Evolutionary conservation across 2,888 invertebrate genomes (phyloP).

Genomic region (Octodonta nipae): DNA sequence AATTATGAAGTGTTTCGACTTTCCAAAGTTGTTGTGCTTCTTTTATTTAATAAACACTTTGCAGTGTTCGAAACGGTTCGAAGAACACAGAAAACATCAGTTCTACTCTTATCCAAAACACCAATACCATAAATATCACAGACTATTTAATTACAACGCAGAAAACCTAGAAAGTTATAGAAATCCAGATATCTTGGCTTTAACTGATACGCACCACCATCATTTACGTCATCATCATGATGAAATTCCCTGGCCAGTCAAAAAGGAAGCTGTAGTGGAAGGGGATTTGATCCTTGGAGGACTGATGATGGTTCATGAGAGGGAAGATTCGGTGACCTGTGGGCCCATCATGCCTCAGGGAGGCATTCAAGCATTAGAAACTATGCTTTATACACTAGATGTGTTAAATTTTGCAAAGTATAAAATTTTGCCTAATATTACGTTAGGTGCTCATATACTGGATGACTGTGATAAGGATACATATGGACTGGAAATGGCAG

Average conservation of each 20-base stretch:
- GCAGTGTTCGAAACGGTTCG: too few relatives aligned
- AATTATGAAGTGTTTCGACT: too few relatives aligned
- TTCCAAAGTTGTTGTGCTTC: too few relatives aligned
- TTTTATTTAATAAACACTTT: too few relatives aligned
- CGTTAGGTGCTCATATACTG: constrained; percentile 73
- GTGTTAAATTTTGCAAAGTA: constrained; percentile 52
- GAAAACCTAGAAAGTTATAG: too few relatives aligned
- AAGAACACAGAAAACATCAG: too few relatives aligned
- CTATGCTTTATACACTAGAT: constrained; percentile 84
- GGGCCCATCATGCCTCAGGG: constrained; percentile 92
- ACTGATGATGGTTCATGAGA: constrained; percentile 88
- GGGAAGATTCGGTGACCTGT: constrained; percentile 76
- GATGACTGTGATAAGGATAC: constrained; percentile 95
- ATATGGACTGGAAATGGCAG: constrained; percentile 88
- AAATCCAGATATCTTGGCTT: too few relatives aligned
- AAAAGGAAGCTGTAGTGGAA: constrained; percentile 73
- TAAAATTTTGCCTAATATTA: constrained; percentile 62
- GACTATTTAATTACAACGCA: too few relatives aligned
- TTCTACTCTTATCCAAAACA: too few relatives aligned
- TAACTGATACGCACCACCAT: too few relatives aligned
- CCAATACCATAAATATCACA: too few relatives aligned
- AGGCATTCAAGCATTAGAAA: constrained; percentile 75
- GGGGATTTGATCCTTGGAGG: constrained; percentile 83
- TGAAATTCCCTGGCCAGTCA: constrained; percentile 58
- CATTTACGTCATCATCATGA: constrained; percentile 19